Evolutionary conservation across 2,113 vertebrate species (phyloP).

Genomic region (Xyliphius kryptos): DNA sequence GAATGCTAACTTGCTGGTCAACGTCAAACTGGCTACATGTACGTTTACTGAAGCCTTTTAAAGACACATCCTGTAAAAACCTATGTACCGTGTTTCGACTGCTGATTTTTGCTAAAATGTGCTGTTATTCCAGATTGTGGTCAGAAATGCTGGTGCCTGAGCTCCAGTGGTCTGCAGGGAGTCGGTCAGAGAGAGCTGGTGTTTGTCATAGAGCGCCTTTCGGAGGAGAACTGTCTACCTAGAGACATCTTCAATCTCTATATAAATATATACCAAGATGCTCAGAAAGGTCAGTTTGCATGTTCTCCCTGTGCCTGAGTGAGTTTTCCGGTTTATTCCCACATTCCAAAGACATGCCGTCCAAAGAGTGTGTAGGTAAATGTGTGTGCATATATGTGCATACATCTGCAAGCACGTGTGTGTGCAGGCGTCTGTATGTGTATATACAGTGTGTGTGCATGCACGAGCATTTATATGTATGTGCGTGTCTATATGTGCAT

Average conservation of each 20-base stretch:
- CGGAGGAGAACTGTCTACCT: constrained; percentile 78
- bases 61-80: too few relatives aligned
- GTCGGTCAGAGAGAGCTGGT: constrained; percentile 88
- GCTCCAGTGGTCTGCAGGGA: constrained; percentile 84
- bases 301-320: neutral
- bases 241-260: constrained; percentile 82
- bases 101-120: too few relatives aligned
- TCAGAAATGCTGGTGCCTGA: constrained; percentile 85
- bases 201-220: constrained; percentile 76
- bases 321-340: too few relatives aligned
- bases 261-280: constrained; percentile 83
- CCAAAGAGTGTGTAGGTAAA: too few relatives aligned
- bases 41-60: constrained; percentile 57
- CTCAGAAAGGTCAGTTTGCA: constrained; percentile 72
- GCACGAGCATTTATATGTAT: too few relatives aligned
- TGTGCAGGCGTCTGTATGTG: too few relatives aligned
- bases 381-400: too few relatives aligned
- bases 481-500: too few relatives aligned
- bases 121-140: constrained; percentile 63
- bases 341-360: too few relatives aligned
- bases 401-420: too few relatives aligned
- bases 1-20: constrained; percentile 88
- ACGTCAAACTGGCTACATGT: constrained; percentile 82
- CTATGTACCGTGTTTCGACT: neutral
- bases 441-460: too few relatives aligned